A percentile compares a stretch with the other conserved stretches of the same genome.
Evolutionary conservation across 1,140 invertebrate genomes (phyloP).

Genomic region (Pachypeltis micranthus): DNA sequence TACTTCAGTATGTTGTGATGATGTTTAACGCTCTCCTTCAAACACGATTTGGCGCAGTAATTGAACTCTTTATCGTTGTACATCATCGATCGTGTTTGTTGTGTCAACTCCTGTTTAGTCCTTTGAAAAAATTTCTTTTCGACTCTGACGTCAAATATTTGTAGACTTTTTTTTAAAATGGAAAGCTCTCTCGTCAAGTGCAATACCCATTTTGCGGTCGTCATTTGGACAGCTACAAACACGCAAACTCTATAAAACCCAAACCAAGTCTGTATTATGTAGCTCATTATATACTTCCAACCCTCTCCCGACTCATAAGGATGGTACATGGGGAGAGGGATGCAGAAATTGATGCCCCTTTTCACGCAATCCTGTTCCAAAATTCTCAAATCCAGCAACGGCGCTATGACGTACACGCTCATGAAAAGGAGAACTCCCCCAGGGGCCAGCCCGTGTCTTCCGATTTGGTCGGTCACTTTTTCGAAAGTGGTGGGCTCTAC

Average conservation of each 20-base stretch:
- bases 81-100: neutral
- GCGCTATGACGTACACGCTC: neutral
- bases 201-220: neutral
- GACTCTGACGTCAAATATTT: neutral
- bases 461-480: neutral
- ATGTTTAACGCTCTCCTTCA: neutral
- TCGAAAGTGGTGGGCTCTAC: neutral
- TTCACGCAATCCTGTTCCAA: neutral
- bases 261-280: neutral
- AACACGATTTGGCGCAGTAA: neutral
- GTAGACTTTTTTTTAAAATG: neutral
- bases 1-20: neutral
- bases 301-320: neutral
- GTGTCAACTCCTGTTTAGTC: neutral
- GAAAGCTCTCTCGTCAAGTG: neutral
- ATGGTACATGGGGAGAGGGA: neutral
- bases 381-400: neutral
- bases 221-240: neutral
- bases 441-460: neutral
- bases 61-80: neutral
- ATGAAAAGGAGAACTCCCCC: neutral
- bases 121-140: neutral
- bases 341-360: neutral
- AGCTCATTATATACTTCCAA: neutral
- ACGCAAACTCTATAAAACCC: neutral